These are phyloP conservation scores for Gari tellinella DNA, from an alignment of 2,888 invertebrate species.

Conservation along the genomic window DNA sequence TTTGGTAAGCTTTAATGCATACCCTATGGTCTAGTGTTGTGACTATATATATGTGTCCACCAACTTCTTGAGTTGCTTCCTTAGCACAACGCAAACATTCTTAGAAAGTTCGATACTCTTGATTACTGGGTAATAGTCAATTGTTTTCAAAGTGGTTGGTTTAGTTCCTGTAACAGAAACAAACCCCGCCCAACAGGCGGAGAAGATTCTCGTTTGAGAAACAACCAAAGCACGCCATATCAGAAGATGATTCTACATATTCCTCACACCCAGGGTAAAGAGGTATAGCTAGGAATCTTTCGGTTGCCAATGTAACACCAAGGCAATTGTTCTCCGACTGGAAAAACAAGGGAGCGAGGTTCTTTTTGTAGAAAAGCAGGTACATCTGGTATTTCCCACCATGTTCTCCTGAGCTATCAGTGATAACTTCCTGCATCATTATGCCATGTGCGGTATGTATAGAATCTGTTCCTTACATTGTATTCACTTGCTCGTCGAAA, in stretches of 20 bases:
- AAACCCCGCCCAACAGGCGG: conserved; percentile 9
- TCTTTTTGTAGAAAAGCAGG: conserved; percentile 8
- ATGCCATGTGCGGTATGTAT: conserved; percentile 67
- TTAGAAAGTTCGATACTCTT: conserved; percentile 47
- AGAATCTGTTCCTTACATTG: conserved; percentile 47
- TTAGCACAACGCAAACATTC: conserved; percentile 27
- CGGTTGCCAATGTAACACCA: conserved; percentile 39
- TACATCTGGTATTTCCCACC: conserved; percentile 14
- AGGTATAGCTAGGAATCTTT: conserved; percentile 28
- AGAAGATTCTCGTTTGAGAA: conserved; percentile 14
- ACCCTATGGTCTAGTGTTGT: conserved; percentile 26
- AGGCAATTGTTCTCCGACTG: conserved; percentile 23
- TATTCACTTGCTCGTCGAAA: conserved; percentile 61
- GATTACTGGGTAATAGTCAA: conserved; percentile 63
- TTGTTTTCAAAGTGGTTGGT: conserved; percentile 50
- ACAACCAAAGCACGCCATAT: conserved; percentile 21
- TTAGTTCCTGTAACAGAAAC: conserved; percentile 20
- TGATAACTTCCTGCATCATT: conserved; percentile 62
- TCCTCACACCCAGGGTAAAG: conserved; percentile 12
- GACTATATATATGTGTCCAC: too few relatives aligned
- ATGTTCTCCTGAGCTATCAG: conserved; percentile 16
- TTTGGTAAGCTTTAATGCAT: conserved; percentile 60
- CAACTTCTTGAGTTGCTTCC: too few relatives aligned
- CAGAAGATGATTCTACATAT: not conserved
- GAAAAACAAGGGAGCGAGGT: conserved; percentile 15